phyloP scores from a whole-genome alignment of 1,140 invertebrate genomes.

The Dufourea novaeangliae region DNA sequence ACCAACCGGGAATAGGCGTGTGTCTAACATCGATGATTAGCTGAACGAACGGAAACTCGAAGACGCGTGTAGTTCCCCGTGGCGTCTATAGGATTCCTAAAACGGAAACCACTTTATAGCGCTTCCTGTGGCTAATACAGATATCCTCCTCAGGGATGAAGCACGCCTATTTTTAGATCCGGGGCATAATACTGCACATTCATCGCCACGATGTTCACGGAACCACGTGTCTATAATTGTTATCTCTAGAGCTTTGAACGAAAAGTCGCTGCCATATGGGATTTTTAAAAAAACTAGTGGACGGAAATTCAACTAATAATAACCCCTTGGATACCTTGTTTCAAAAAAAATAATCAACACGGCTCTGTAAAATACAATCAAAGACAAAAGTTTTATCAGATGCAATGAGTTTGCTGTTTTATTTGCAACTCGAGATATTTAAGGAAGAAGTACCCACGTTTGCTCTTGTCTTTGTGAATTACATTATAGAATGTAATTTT shows the following conservation, averaged over 20 bases:
- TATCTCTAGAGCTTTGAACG: conserved; percentile 35
- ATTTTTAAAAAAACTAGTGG: too few relatives aligned
- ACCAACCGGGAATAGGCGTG: neutral
- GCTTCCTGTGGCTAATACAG: conserved; percentile 66
- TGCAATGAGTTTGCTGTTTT: too few relatives aligned
- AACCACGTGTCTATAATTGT: conserved; percentile 48
- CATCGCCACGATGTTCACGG: conserved; percentile 44
- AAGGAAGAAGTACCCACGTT: too few relatives aligned
- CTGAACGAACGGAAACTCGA: neutral
- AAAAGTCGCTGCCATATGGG: conserved; percentile 2
- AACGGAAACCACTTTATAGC: conserved; percentile 62
- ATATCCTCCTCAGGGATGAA: conserved; percentile 65
- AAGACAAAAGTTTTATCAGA: too few relatives aligned
- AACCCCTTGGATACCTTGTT: too few relatives aligned
- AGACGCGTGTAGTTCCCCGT: neutral
- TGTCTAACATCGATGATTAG: neutral
- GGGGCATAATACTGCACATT: conserved; percentile 56
- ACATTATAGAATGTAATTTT: too few relatives aligned
- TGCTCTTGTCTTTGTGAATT: too few relatives aligned
- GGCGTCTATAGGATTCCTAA: conserved; percentile 31
- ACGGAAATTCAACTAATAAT: neutral
- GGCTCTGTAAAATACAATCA: too few relatives aligned
- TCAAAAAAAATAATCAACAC: too few relatives aligned
- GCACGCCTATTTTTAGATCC: conserved; percentile 64
- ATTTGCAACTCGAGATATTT: too few relatives aligned